Evolutionary conservation across 1,140 invertebrate genomes (phyloP).

Genomic region (Drosophila melanica): DNA sequence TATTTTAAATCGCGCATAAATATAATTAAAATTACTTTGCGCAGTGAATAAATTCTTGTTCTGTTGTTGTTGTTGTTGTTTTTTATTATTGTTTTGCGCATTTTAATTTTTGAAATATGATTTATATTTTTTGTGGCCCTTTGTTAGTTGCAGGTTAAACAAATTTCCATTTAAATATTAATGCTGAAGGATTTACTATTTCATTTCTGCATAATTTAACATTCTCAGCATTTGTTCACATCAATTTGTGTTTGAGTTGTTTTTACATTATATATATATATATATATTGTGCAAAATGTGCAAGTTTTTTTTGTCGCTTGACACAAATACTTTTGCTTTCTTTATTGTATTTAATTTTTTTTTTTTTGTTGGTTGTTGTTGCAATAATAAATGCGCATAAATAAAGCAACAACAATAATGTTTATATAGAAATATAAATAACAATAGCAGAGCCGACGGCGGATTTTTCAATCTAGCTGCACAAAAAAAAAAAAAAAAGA

Average conservation of each 20-base stretch:
- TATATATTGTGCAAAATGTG: slow-evolving; percentile 9
- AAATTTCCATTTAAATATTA: slow-evolving; percentile 4
- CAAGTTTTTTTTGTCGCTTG: slow-evolving; percentile 8
- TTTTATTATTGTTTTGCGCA: too few species aligned
- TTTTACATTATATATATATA: slow-evolving; percentile 1
- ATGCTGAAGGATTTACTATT: background rate
- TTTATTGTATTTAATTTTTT: too few species aligned
- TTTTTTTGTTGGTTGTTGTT: background rate
- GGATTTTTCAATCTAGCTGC: slow-evolving; percentile 1
- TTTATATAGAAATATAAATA: slow-evolving; percentile 15
- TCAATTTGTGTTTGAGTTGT: slow-evolving; percentile 3
- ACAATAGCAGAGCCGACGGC: slow-evolving; percentile 8
- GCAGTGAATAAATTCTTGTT: background rate
- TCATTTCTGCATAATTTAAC: slow-evolving; percentile 26
- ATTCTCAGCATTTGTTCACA: slow-evolving; percentile 7
- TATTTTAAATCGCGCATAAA: slow-evolving; percentile 15
- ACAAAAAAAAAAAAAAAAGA: too few species aligned
- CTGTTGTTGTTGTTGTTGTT: too few species aligned
- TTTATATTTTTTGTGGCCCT: slow-evolving; percentile 1
- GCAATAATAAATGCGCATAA: slow-evolving; percentile 18
- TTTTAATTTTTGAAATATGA: slow-evolving; percentile 1
- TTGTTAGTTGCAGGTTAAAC: slow-evolving; percentile 5
- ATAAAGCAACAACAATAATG: slow-evolving; percentile 7
- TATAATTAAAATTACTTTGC: slow-evolving; percentile 11
- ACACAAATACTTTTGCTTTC: slow-evolving; percentile 16